A percentile compares a stretch with the other conserved stretches of the same genome.
Conservation (phyloP, 1,140 invertebrate genomes). For the Pectinophora gossypiella region DNA sequence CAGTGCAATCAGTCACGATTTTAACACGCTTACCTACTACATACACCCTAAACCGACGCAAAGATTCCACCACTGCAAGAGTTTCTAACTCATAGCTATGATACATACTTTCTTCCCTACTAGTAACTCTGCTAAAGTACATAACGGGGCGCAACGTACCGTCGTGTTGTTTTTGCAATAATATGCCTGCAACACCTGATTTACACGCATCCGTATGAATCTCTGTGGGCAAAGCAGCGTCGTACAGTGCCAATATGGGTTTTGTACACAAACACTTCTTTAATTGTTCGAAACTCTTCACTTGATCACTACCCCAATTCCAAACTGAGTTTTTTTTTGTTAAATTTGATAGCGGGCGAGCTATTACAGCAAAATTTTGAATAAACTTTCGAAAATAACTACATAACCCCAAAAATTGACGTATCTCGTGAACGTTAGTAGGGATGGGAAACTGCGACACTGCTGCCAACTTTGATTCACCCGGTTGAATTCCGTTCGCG, state of each 20-base stretch:
- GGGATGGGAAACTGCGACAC: constrained; percentile 12
- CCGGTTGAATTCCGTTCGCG: constrained; percentile 17
- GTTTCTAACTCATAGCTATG: constrained; percentile 43
- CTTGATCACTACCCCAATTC: constrained; percentile 30
- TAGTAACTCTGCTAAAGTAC: constrained; percentile 6
- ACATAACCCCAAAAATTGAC: constrained; percentile 8
- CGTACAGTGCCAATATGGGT: constrained; percentile 31
- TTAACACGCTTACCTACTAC: constrained; percentile 53
- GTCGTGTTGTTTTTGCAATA: constrained; percentile 3
- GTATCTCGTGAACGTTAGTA: not conserved
- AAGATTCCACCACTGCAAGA: constrained; percentile 50
- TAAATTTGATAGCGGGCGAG: constrained; percentile 27
- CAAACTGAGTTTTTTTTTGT: constrained; percentile 27
- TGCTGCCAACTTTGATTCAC: constrained; percentile 28
- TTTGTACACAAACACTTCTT: not conserved
- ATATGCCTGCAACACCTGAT: constrained; percentile 10
- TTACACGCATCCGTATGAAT: too few relatives aligned
- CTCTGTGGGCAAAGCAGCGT: constrained; percentile 28
- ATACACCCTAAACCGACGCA: constrained; percentile 57
- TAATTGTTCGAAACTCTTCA: constrained; percentile 7
- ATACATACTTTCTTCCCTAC: constrained; percentile 43
- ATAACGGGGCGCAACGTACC: not conserved
- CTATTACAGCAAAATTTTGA: constrained; percentile 29
- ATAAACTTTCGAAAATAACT: too few relatives aligned
- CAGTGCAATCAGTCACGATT: constrained; percentile 43